Conservation (phyloP, 2,797 vertebrate genomes). For the Salmo trutta region DNA sequence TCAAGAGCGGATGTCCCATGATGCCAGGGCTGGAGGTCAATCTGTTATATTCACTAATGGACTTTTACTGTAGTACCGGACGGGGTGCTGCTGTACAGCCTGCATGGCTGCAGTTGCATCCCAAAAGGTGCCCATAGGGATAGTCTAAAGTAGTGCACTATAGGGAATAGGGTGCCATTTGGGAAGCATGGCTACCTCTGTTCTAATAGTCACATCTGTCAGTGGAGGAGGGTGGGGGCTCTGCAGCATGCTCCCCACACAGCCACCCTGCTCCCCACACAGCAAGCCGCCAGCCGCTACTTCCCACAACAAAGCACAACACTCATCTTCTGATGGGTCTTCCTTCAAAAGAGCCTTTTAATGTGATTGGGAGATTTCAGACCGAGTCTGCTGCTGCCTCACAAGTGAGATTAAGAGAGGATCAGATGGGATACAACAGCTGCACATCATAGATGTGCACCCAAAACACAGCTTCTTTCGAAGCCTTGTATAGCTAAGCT, state of each 20-base stretch:
- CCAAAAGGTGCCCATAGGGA: no score
- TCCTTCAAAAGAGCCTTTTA: slow-evolving; percentile 64
- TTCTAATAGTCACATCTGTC: slow-evolving; percentile 68
- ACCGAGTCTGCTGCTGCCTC: slow-evolving; percentile 43
- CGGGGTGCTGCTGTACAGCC: no score
- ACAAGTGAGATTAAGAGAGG: slow-evolving; percentile 62
- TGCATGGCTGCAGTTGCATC: no score
- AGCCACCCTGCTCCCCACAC: neutral
- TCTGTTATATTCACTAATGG: slow-evolving; percentile 55
- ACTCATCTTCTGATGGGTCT: slow-evolving; percentile 73
- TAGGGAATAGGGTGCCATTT: slow-evolving; percentile 9
- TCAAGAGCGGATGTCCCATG: slow-evolving; percentile 21
- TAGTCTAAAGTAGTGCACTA: no score
- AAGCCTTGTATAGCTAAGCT: slow-evolving; percentile 32
- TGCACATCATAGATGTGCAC: slow-evolving; percentile 49
- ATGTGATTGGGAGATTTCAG: slow-evolving; percentile 68
- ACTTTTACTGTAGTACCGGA: slow-evolving; percentile 33
- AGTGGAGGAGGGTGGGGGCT: slow-evolving; percentile 52
- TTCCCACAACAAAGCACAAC: slow-evolving; percentile 68
- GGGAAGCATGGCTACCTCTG: slow-evolving; percentile 43
- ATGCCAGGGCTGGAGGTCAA: slow-evolving; percentile 45
- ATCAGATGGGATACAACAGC: slow-evolving; percentile 55
- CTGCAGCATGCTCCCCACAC: neutral
- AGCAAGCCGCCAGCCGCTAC: slow-evolving; percentile 28
- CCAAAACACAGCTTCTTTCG: slow-evolving; percentile 34